These are phyloP conservation scores for Drosophila tripunctata DNA, from an alignment of 2,888 invertebrate species.

Conservation along the genomic window DNA sequence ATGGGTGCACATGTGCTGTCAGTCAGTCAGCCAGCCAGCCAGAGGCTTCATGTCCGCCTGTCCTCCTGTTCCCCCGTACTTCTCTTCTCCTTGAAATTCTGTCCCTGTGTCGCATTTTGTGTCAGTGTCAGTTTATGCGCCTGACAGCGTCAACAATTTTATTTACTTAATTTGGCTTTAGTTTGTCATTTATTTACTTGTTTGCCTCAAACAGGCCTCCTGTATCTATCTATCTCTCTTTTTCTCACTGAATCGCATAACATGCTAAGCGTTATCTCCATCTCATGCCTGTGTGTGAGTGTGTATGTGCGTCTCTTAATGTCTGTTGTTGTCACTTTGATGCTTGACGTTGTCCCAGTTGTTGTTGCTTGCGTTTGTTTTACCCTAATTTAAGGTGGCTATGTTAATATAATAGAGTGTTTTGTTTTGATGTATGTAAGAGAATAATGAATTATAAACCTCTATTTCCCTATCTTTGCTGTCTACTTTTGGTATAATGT, in stretches of 20 bases:
- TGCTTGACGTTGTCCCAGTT: constrained; percentile 60
- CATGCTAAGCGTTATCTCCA: constrained; percentile 23
- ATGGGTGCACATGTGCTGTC: constrained; percentile 39
- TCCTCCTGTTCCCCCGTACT: background rate
- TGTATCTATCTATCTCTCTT: constrained; percentile 6
- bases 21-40: constrained; percentile 23
- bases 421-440: background rate
- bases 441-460: too few species aligned
- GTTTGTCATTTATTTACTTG: constrained; percentile 79
- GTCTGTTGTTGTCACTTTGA: constrained; percentile 79
- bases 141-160: constrained; percentile 77
- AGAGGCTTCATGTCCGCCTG: constrained; percentile 28
- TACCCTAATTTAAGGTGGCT: constrained; percentile 2
- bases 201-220: constrained; percentile 49
- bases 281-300: constrained; percentile 34
- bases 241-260: background rate
- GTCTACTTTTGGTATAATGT: too few species aligned
- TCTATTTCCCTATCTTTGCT: too few species aligned
- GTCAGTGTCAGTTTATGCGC: constrained; percentile 73
- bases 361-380: constrained; percentile 32
- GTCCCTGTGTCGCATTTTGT: constrained; percentile 43
- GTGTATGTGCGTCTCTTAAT: constrained; percentile 56
- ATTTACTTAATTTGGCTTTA: constrained; percentile 80
- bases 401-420: background rate
- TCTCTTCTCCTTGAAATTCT: background rate